phyloP scores from a whole-genome alignment of 1,140 invertebrate genomes.

The Neodiprion lecontei region DNA sequence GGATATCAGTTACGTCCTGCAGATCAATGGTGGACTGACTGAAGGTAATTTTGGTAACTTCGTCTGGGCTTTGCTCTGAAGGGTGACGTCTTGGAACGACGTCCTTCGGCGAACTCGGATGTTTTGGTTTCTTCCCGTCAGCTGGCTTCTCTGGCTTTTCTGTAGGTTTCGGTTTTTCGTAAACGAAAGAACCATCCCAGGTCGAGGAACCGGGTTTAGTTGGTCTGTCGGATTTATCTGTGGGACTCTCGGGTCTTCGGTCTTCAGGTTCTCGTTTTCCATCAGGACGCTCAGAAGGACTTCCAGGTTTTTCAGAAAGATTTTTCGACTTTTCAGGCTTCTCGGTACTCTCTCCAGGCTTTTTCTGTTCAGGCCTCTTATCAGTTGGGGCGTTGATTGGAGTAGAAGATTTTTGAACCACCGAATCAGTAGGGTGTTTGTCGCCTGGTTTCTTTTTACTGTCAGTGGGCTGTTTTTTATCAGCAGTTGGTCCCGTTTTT shows the following conservation, averaged over 20 bases:
- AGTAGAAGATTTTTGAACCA: constrained; percentile 3
- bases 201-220: constrained; percentile 38
- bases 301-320: not conserved
- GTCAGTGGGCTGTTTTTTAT: constrained; percentile 13
- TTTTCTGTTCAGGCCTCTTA: constrained; percentile 20
- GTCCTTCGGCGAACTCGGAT: not conserved
- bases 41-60: not conserved
- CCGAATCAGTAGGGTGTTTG: constrained; percentile 5
- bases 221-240: constrained; percentile 26
- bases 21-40: constrained; percentile 18
- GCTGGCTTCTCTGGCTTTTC: constrained; percentile 18
- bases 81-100: constrained; percentile 23
- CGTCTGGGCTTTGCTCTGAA: constrained; percentile 10
- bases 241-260: not conserved
- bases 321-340: constrained; percentile 7
- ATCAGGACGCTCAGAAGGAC: constrained; percentile 1
- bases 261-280: constrained; percentile 5
- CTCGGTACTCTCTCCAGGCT: not conserved
- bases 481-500: not conserved
- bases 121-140: constrained; percentile 24
- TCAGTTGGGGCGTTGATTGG: constrained; percentile 23
- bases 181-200: constrained; percentile 43
- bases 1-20: constrained; percentile 28
- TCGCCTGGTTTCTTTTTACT: not conserved
- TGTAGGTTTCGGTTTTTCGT: constrained; percentile 26